These are phyloP conservation scores for Brachionus plicatilis DNA, from an alignment of 1,140 invertebrate species.

Conservation along the genomic window DNA sequence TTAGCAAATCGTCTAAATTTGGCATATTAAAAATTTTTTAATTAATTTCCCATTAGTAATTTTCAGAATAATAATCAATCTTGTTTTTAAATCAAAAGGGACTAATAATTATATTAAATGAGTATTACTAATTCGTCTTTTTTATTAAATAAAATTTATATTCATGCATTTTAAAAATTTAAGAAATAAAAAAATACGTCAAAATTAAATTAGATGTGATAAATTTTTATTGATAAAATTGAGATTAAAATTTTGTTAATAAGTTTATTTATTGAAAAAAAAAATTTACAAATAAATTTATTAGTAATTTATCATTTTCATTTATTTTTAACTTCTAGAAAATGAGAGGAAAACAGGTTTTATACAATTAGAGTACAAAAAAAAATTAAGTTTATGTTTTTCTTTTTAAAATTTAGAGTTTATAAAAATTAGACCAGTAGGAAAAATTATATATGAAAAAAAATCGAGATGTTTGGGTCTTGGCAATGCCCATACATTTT, in stretches of 20 bases:
- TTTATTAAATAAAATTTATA: no score
- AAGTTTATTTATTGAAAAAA: background rate
- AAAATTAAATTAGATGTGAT: background rate
- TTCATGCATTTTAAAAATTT: no score
- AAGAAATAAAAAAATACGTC: no score
- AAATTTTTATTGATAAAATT: background rate
- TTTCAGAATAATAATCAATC: no score
- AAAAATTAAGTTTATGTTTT: background rate
- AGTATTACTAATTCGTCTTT: no score
- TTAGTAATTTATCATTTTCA: background rate
- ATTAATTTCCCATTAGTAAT: no score
- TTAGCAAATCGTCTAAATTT: no score
- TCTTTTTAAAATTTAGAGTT: background rate
- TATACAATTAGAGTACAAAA: constrained; percentile 10
- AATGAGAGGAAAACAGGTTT: background rate
- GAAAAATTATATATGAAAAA: background rate
- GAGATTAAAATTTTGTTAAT: background rate
- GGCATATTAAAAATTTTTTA: no score
- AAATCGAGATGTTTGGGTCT: background rate
- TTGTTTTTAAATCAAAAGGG: no score
- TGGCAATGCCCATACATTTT: background rate
- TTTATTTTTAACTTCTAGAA: background rate
- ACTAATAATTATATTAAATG: no score
- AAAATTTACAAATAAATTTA: background rate
- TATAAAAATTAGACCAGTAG: background rate